Base-by-base conservation (phyloP, 2,113 vertebrate genomes). In the Podarcis muralis region DNA sequence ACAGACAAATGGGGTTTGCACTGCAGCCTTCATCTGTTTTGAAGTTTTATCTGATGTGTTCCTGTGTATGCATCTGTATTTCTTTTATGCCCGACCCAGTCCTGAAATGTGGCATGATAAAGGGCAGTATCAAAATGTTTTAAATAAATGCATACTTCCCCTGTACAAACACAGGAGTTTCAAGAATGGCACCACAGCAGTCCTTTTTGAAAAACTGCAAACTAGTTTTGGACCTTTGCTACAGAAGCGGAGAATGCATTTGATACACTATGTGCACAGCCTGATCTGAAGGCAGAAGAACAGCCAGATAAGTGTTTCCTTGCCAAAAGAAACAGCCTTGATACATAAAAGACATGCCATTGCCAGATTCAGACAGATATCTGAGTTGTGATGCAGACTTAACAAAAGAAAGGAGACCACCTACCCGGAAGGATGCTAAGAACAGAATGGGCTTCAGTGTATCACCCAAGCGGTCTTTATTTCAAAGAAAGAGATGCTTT, bases 361-460 rank as follows among this genome's bases (percentile, higher is more conserved):
- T 69, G 43, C 76, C 43, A 37, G 75, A 68, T 2, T 81, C 2
- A 62, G 71, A 0, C 6, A 90, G 30, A 90, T 89, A 84, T 86
- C 16, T 2, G 86, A 88, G 43, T 81, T 92, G 40, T 89, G 80
- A 89, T 89, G 30, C 2, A 90, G 87, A 86, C 62, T 84, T 71
- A 35, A 66, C 4, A 83, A 89, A 88, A 74, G 11, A 7, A 69
- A 87, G 30, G 57, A 43, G 1, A 53, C 6, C 40, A 84, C 11
- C 35, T 87, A 84, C 57, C 81, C 1, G 27, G 27, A 48, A 92
- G 84, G 88, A 90, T 66, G 75, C 7, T 48, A 3, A 83, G 80
- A 79, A 89, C 83, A 91, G 25, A 86, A 91, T 90, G 87, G 2
- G 69, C 87, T 53, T 71, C 16, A 66, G 35, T 88, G 13, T 66